Percentiles rank a stretch among this genome's conserved stretches.
phyloP scores from a whole-genome alignment of 2,888 invertebrate species.

The Torymus auratus region DNA sequence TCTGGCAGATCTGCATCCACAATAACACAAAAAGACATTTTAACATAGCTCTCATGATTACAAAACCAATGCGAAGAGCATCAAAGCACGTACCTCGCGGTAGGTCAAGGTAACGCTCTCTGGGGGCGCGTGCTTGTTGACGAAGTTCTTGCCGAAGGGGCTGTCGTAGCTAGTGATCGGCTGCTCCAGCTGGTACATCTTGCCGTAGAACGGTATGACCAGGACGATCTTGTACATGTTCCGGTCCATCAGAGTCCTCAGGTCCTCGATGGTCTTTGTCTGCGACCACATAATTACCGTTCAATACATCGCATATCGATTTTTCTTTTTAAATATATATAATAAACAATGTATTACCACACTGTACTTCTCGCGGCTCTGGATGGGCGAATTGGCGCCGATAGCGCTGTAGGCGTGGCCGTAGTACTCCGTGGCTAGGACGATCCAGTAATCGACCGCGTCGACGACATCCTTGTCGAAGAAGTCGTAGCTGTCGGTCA shows the following conservation, averaged over 20 bases:
- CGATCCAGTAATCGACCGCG: conserved; percentile 82
- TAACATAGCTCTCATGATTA: not conserved
- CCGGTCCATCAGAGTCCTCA: conserved; percentile 4
- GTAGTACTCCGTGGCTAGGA: conserved; percentile 91
- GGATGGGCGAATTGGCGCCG: conserved; percentile 88
- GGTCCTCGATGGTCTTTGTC: conserved; percentile 27
- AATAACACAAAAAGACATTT: not conserved
- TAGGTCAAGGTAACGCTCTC: conserved; percentile 14
- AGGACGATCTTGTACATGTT: conserved; percentile 38
- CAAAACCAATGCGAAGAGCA: not conserved
- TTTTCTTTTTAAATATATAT: not conserved
- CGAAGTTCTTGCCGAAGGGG: conserved; percentile 28
- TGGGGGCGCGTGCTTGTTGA: not conserved
- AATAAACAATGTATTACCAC: conserved; percentile 79
- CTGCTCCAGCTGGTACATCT: conserved; percentile 15
- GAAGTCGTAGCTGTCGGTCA: conserved; percentile 12
- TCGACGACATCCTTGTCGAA: conserved; percentile 7
- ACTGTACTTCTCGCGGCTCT: conserved; percentile 79
- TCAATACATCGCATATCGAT: too few species aligned
- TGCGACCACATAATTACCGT: not conserved
- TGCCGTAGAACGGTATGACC: conserved; percentile 53
- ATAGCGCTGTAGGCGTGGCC: conserved; percentile 85
- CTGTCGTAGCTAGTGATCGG: conserved; percentile 13
- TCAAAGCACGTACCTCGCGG: conserved; percentile 32
- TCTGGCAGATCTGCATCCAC: conserved; percentile 40